Evolutionary conservation across 2,888 invertebrate genomes (phyloP), one percentile per base, ranked within the genome.

Genomic region (Nymphalis urticae): DNA sequence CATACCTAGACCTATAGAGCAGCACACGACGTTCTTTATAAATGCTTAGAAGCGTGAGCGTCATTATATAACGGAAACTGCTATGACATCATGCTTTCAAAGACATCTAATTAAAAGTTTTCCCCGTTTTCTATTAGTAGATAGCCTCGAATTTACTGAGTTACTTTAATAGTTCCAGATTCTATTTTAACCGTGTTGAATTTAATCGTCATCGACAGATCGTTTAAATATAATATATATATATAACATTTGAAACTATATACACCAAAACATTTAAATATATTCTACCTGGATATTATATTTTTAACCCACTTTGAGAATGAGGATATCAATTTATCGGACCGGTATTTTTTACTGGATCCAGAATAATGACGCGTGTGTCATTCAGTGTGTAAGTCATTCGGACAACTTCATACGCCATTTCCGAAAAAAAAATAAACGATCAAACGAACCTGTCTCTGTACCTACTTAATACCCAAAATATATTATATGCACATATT

Each of bases 141-240:
- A 82, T 80, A 82, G 77, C 79, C 75, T 79, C 72, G 78, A 77
- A 81, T 83, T 83, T 81, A 85, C 82, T 66, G 60, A 62, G 60
- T 70, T 42, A 42, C 13, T 42, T 72, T 71, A 68, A 69, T 73
- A 77, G 76, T 75, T 77, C 77, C 79, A 75, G 76, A 79, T 78
- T 83, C 62, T 62, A 36, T 50, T 62, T 50, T 51, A 51, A 51
- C 62, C 2, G 21, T 13, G 19, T 62, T 42, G 53, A 48, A 56
- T 19, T 19, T n/a, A 19, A 36, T 13, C 62, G 32, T 54, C 48
- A 54, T 32, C 53, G 61, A 48, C 32, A 21, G 32, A 17, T 51
- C 27, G 24, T 59, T 7, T 48, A 16, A n/a, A 21, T 24, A 10
- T 51, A 51, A 51, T 19, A 21, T 3, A 51, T 9, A 51, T 51